These are phyloP conservation scores for Drosophila flavopinicola DNA, from an alignment of 2,888 invertebrate genomes.

Conservation along the genomic window DNA sequence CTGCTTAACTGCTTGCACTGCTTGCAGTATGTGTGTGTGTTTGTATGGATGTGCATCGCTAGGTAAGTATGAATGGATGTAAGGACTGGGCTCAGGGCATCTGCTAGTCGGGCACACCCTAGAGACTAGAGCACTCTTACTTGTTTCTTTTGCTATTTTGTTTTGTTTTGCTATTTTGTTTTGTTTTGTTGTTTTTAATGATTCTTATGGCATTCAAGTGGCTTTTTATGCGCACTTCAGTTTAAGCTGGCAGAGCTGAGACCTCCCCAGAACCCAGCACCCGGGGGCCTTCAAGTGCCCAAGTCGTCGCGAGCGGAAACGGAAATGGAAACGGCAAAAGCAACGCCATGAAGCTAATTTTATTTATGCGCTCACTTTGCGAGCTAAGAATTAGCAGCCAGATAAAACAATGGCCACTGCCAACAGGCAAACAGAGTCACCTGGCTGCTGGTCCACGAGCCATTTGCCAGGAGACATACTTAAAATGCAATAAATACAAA, in stretches of 20 bases:
- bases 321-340: conserved; percentile 75
- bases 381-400: conserved; percentile 50
- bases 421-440: conserved; percentile 25
- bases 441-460: conserved; percentile 20
- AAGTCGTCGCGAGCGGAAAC: conserved; percentile 57
- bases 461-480: conserved; percentile 42
- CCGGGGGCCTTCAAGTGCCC: conserved; percentile 35
- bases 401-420: conserved; percentile 69
- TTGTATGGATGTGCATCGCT: no score
- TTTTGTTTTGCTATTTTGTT: conserved; percentile 31
- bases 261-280: conserved; percentile 1
- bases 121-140: no score
- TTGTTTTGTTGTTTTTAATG: conserved; percentile 52
- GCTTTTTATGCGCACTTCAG: conserved; percentile 76
- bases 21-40: no score
- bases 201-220: conserved; percentile 77
- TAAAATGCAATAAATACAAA: conserved; percentile 63
- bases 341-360: conserved; percentile 76
- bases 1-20: no score
- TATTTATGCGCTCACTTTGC: conserved; percentile 73
- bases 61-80: no score
- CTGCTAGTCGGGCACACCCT: no score
- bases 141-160: conserved; percentile 23
- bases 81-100: no score
- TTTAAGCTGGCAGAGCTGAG: conserved; percentile 29